Evolutionary conservation across 2,113 vertebrate genomes (phyloP).

Genomic region (Loxodonta africana): DNA sequence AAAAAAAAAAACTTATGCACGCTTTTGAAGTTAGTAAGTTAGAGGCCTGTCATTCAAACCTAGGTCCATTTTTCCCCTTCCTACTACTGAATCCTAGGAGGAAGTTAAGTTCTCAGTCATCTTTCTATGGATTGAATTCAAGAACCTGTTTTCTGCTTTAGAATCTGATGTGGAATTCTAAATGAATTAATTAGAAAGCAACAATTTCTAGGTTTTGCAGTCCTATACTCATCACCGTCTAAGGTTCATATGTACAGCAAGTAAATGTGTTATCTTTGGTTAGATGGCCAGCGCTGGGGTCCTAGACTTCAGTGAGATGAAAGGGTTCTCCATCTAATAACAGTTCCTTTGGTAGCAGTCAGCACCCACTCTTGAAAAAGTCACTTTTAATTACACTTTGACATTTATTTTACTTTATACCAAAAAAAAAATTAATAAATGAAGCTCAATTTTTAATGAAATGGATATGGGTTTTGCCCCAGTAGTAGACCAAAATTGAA

Average conservation of each 20-base stretch:
- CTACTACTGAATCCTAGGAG: neutral
- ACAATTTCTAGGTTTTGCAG: neutral
- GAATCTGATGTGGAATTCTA: neutral
- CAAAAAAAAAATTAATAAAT: slow-evolving; percentile 54
- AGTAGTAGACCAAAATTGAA: slow-evolving; percentile 52
- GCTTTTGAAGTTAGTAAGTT: neutral
- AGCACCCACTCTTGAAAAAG: slow-evolving; percentile 34
- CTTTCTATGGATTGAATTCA: neutral
- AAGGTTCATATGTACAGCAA: neutral
- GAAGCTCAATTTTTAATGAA: slow-evolving; percentile 56
- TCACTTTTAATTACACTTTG: slow-evolving; percentile 69
- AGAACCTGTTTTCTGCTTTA: neutral
- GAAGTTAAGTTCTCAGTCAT: neutral
- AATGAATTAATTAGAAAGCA: neutral
- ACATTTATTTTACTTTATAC: slow-evolving; percentile 64
- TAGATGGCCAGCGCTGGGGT: neutral
- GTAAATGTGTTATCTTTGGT: neutral
- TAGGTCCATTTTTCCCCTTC: neutral
- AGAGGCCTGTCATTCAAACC: neutral
- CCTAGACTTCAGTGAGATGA: neutral
- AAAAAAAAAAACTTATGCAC: neutral
- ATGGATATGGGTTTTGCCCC: slow-evolving; percentile 47
- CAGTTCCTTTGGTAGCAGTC: slow-evolving; percentile 44
- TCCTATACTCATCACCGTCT: neutral
- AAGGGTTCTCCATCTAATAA: slow-evolving; percentile 41